Evolutionary conservation across 2,888 invertebrate species (phyloP).

Genomic region (Brachypalpus laphriformis): DNA sequence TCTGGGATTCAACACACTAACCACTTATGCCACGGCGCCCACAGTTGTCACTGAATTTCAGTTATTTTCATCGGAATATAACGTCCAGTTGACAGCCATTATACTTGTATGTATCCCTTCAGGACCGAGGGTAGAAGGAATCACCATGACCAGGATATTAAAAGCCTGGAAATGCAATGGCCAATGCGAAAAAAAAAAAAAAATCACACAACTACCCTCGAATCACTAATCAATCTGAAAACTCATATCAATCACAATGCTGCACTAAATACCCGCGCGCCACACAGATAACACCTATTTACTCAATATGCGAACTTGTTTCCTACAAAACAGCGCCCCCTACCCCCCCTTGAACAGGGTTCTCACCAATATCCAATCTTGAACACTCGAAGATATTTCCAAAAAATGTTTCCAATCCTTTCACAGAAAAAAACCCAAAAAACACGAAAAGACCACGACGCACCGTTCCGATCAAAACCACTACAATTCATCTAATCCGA

Average conservation of each 20-base stretch:
- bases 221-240: background rate
- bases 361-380: too few species aligned
- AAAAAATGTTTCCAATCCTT: background rate
- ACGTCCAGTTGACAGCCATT: too few species aligned
- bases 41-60: too few species aligned
- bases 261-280: background rate
- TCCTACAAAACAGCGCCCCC: background rate
- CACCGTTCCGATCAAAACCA: conserved; percentile 38
- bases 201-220: background rate
- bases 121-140: too few species aligned
- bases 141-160: background rate
- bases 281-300: background rate
- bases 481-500: conserved; percentile 49
- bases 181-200: too few species aligned
- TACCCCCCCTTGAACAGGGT: too few species aligned
- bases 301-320: background rate
- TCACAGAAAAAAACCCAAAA: background rate
- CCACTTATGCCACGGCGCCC: too few species aligned
- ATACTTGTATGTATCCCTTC: too few species aligned
- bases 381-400: too few species aligned
- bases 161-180: too few species aligned
- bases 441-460: background rate
- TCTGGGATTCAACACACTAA: too few species aligned
- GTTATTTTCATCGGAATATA: too few species aligned
- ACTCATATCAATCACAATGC: background rate